These are phyloP conservation scores for Galerucella nymphaeae DNA, from an alignment of 2,888 invertebrate species.

Conservation along the genomic window DNA sequence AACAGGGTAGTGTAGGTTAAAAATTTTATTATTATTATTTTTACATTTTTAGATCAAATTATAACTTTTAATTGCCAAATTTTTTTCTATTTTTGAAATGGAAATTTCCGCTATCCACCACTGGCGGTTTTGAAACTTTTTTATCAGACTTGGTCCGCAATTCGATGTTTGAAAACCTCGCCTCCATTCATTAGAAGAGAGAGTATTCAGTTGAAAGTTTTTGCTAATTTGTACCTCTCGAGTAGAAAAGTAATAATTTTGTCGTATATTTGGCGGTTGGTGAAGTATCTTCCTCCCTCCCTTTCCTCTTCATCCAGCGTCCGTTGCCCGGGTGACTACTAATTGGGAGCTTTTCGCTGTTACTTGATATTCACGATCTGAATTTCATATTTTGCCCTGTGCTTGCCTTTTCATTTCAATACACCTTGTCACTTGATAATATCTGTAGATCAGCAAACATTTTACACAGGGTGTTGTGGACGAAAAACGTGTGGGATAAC, in stretches of 20 bases:
- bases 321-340: slow-evolving; percentile 45
- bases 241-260: slow-evolving; percentile 41
- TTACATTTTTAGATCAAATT: too few relatives aligned
- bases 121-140: slow-evolving; percentile 7
- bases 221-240: slow-evolving; percentile 35
- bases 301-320: slow-evolving; percentile 40
- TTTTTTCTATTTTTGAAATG: background rate
- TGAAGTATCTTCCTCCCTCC: slow-evolving; percentile 33
- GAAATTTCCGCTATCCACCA: background rate
- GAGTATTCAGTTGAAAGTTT: slow-evolving; percentile 33
- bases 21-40: too few relatives aligned
- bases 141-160: slow-evolving; percentile 14
- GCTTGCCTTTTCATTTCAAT: slow-evolving; percentile 25
- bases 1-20: too few relatives aligned
- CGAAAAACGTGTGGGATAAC: too few relatives aligned
- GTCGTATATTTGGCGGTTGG: slow-evolving; percentile 33
- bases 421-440: slow-evolving; percentile 33
- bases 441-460: too few relatives aligned
- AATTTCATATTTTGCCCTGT: slow-evolving; percentile 40
- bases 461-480: too few relatives aligned
- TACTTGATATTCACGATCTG: slow-evolving; percentile 44
- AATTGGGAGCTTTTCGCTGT: slow-evolving; percentile 46
- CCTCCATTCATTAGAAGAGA: slow-evolving; percentile 34
- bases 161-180: slow-evolving; percentile 18
- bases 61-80: background rate